A percentile compares a stretch with the other conserved stretches of the same genome.
Conservation (phyloP, 2,797 vertebrate genomes). For the Amblyopsis hoosieri region DNA sequence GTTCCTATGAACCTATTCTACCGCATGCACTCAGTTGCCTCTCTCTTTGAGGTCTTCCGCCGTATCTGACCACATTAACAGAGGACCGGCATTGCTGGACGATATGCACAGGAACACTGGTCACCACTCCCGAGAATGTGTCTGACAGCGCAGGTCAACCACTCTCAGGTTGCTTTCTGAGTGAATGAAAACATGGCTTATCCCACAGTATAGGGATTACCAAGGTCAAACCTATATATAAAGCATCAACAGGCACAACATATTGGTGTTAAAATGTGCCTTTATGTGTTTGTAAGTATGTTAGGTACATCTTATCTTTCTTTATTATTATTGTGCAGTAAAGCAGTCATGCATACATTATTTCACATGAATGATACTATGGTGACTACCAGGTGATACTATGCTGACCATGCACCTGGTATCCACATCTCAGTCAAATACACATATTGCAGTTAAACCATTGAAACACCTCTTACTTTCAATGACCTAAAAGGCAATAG, state of each 20-base stretch:
- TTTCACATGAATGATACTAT: conserved; percentile 21
- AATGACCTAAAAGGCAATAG: conserved; percentile 28
- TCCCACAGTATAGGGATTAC: conserved; percentile 26
- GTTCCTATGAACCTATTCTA: conserved; percentile 98
- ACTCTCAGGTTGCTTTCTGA: conserved; percentile 52
- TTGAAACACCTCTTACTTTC: conserved; percentile 22
- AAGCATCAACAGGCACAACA: conserved; percentile 20
- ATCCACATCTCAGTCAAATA: conserved; percentile 6
- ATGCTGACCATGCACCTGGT: conserved; percentile 6
- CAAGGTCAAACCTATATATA: conserved; percentile 36
- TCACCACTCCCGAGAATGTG: conserved; percentile 28
- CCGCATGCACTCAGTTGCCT: conserved; percentile 95
- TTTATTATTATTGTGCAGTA: not conserved
- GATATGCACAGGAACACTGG: conserved; percentile 49
- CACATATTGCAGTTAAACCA: conserved; percentile 22
- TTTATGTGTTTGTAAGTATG: conserved; percentile 18
- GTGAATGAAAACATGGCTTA: conserved; percentile 37
- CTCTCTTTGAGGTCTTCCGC: conserved; percentile 91
- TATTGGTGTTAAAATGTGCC: conserved; percentile 19
- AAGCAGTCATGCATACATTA: conserved; percentile 9
- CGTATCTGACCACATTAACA: conserved; percentile 64
- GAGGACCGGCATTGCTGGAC: conserved; percentile 29
- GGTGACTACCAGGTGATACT: not conserved
- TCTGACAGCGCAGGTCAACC: conserved; percentile 49
- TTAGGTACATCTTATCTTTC: conserved; percentile 10